Conservation (phyloP, 2,797 vertebrate species). For the Clarias pachynema region DNA sequence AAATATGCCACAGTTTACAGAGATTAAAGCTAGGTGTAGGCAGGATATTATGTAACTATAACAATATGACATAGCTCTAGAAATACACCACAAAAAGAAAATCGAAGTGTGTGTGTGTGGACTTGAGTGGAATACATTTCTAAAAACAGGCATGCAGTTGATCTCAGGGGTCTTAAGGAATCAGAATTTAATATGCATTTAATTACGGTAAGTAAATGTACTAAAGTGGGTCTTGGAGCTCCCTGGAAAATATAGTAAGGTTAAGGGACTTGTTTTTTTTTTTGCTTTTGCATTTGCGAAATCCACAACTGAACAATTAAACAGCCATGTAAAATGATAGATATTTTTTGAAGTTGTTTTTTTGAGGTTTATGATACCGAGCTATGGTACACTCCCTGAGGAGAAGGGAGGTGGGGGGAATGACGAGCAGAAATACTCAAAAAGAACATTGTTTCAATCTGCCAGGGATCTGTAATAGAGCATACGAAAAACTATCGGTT, state of each 20-base stretch:
- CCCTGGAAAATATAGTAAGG: background rate
- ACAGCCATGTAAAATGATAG: background rate
- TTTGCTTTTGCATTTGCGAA: background rate
- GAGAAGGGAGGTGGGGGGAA: background rate
- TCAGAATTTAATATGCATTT: slow-evolving; percentile 38
- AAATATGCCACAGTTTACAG: background rate
- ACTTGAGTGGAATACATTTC: slow-evolving; percentile 10
- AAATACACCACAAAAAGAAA: background rate
- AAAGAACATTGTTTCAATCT: background rate
- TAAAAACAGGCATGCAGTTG: background rate
- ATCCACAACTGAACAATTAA: background rate
- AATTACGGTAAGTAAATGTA: slow-evolving; percentile 36
- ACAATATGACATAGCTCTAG: background rate
- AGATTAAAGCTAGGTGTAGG: too few species aligned
- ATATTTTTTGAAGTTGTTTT: background rate
- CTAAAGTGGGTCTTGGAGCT: slow-evolving; percentile 5
- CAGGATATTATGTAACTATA: background rate
- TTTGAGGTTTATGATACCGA: too few species aligned
- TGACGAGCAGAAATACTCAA: background rate
- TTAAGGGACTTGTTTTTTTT: background rate
- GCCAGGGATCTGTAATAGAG: background rate
- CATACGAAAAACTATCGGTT: slow-evolving; percentile 1
- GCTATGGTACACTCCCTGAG: too few species aligned
- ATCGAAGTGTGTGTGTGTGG: background rate
- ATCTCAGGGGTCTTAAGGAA: slow-evolving; percentile 13